Base-by-base conservation (phyloP, 2,797 vertebrate species). In the Pseudomugil gertrudae region DNA sequence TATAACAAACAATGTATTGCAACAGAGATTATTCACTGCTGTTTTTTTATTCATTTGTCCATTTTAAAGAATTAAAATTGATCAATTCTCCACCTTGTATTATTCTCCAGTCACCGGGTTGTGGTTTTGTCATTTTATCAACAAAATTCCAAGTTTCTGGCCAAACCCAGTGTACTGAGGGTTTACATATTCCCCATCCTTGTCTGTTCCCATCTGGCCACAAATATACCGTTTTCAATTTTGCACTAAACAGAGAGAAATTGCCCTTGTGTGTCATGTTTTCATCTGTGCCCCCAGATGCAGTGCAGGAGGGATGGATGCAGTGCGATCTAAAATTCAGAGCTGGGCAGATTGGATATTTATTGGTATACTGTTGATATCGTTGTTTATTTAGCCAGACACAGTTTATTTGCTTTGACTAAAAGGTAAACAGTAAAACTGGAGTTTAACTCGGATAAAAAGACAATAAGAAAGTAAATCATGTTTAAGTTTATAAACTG, bases 261-360 rank as follows among this genome's bases (percentile, higher is more conserved):
- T 57, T n/a, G 0, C 3, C 21, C 0, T 0, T 21, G 5, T 1
- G 0, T 51, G 50, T 30, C 19, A 14, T 36, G 19, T 10, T 57
- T 32, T 36, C n/a, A 66, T n/a, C n/a, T 10, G 53, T 40, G 6
- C 19, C 47, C 27, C 52, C 40, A 17, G 55, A 15, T 11, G 43
- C 43, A 52, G 33, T 11, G 36, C 38, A 63, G 63, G 33, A 51
- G 15, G 19, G 8, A 17, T 11, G 17, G 19, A 21, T 57, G 26
- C 7, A 1, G 52, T 61, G 56, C 21, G 24, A 74, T 76, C 72
- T 57, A 33, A 64, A 27, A 17, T 65, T 69, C 40, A 52, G 54
- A 72, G 62, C 57, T 57, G 29, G 13, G 67, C 29, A 38, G 29
- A 45, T 62, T 62, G 29, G 54, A 52, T 13, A 45, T 21, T 21